phyloP scores from a whole-genome alignment of 2,888 invertebrate genomes.

The Watsonalla binaria region DNA sequence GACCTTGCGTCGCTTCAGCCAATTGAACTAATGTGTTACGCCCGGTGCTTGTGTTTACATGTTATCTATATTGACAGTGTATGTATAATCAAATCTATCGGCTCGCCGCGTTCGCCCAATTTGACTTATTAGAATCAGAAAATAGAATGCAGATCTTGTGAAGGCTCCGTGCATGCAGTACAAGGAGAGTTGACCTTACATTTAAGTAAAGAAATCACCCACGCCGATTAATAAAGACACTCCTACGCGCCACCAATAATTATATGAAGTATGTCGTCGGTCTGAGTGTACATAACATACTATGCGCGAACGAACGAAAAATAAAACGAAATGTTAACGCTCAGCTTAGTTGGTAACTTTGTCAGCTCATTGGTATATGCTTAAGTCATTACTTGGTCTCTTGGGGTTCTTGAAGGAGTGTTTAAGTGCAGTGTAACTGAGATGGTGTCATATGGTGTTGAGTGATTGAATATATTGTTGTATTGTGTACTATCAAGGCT shows the following conservation, averaged over 20 bases:
- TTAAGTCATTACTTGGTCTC: slow-evolving; percentile 8
- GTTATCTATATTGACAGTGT: slow-evolving; percentile 35
- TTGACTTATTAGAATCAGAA: slow-evolving; percentile 32
- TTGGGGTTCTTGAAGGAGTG: not conserved
- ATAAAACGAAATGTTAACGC: slow-evolving; percentile 35
- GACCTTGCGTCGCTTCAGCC: slow-evolving; percentile 46
- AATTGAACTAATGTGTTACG: slow-evolving; percentile 47
- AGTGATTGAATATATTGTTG: slow-evolving; percentile 19
- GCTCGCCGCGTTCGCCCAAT: slow-evolving; percentile 33
- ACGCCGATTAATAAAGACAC: slow-evolving; percentile 65
- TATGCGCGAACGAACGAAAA: slow-evolving; percentile 44
- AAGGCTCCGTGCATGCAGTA: slow-evolving; percentile 39
- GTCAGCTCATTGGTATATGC: slow-evolving; percentile 3
- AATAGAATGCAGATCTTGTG: slow-evolving; percentile 40
- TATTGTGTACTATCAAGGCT: slow-evolving; percentile 47
- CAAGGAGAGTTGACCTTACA: slow-evolving; percentile 59
- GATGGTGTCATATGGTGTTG: slow-evolving; percentile 5
- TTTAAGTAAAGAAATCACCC: slow-evolving; percentile 60
- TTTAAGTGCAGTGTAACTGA: not conserved
- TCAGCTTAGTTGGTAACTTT: slow-evolving; percentile 23
- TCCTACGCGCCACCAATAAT: slow-evolving; percentile 57
- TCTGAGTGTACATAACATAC: slow-evolving; percentile 12
- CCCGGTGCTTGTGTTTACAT: slow-evolving; percentile 69
- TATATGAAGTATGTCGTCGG: slow-evolving; percentile 43
- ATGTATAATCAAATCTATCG: slow-evolving; percentile 16